Base-by-base conservation (phyloP, 2,113 vertebrate species). In the Struthio camelus region DNA sequence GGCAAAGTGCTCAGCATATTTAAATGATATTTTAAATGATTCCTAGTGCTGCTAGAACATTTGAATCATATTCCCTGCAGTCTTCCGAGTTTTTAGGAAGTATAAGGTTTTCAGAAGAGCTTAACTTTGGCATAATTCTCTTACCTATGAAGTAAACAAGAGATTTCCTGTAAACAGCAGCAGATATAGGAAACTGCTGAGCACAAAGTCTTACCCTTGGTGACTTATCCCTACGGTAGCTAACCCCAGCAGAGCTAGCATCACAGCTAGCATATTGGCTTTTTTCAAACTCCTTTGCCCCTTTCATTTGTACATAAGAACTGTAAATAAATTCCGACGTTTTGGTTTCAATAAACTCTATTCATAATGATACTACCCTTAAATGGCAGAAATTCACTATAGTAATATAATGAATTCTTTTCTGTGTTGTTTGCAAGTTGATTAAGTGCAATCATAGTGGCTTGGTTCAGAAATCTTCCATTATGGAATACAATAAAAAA, bases 401-500 rank as follows among this genome's bases (percentile, higher is more conserved):
- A 96, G 83, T 87, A 64, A n/a, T 87, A 85, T 73, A 92, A 96
- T 89, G 81, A 96, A 96, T 95, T 76, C 66, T 71, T 97, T 96
- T 96, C 50, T 87, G 44, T 65, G 67, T 81, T 70, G 61, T 46
- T 96, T 89, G 76, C 89, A 69, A 96, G 76, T 80, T 90, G 95
- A 95, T 96, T 90, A 97, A 94, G 71, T 92, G 86, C 78, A 82
- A 95, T 94, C 94, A 96, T 94, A 96, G 90, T 84, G 62, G 79
- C 93, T 96, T 92, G 65, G 89, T 96, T 97, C 79, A 94, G 76
- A 83, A 75, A 87, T 95, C 82, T 78, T 94, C 89, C 71, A 92
- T 92, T 91, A 90, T 81, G 18, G 84, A 97, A 97, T 94, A 89
- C 77, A 97, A 97, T 96, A 95, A 80, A 96, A 96, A 97, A 93